Base-by-base conservation (phyloP, 1,140 invertebrate genomes). In the Drosophila setifemur region DNA sequence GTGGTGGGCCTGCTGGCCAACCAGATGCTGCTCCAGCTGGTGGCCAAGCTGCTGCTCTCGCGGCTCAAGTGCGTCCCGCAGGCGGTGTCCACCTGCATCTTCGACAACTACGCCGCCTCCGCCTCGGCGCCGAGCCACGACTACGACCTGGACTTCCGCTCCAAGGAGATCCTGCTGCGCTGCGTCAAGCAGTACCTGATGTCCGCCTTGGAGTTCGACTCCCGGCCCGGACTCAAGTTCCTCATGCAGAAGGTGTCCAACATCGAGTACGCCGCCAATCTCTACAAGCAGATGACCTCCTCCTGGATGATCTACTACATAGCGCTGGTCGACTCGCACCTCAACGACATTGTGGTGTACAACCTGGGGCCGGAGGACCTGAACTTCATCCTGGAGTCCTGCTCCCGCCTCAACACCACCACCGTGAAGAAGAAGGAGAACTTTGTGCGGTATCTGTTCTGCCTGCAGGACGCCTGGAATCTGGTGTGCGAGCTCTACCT, bases 221-320 rank as follows among this genome's bases (percentile, higher is more conserved):
- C 93, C 4, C 93, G 97, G 12, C 97, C 97, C 0, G 97, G 97
- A 0, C 91, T 98, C 4, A 98, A 98, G 90, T 98, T 98, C 89
- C 92, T 98, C 3, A 94, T 98, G 37, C 97, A 98, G 90, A 98
- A 98, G 92, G 97, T 98, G 0, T 96, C 95, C 0, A 95, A 96
- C 76, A 93, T 97, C 49, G 95, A 96, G 29, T 93, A 96, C 73
- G 96, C 97, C 7, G 96, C 97, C 0, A 98, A 98, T 91, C 91
- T 98, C 11, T 98, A 98, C 87, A 96, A 96, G 60, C 96, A 97
- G 91, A 96, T 97, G n/a, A 96, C 96, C 19, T 96, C 96, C 2
- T 95, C 96, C 8, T 97, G 96, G 95, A 95, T 96, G 1, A 95
- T 98, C 2, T 96, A 97, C 87, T 94, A 96, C n/a, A 95, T 97